Conservation (phyloP, 2,888 invertebrate genomes). For the Gortyna flavago region DNA sequence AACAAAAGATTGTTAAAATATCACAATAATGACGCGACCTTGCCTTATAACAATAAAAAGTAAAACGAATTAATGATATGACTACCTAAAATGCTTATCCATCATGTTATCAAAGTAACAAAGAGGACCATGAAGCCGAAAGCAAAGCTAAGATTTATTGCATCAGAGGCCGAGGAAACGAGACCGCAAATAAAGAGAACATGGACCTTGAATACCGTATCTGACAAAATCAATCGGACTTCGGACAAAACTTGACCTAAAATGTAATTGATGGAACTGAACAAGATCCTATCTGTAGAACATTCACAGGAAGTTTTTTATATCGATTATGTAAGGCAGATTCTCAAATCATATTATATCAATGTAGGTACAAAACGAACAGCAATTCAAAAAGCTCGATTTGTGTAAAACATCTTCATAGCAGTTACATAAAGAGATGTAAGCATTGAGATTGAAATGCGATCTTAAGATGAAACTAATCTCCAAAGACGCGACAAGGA, state of each 20-base stretch:
- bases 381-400: conserved; percentile 21
- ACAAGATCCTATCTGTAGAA: conserved; percentile 53
- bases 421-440: conserved; percentile 68
- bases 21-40: conserved; percentile 70
- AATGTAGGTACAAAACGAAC: conserved; percentile 2
- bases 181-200: conserved; percentile 90
- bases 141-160: conserved; percentile 87
- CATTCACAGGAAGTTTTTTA: conserved; percentile 33
- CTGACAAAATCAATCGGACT: conserved; percentile 90
- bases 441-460: conserved; percentile 67
- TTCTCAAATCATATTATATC: background rate
- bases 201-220: conserved; percentile 88
- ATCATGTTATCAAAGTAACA: conserved; percentile 86
- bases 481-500: conserved; percentile 76
- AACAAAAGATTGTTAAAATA: conserved; percentile 64
- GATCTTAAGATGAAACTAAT: conserved; percentile 74
- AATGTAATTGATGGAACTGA: conserved; percentile 83
- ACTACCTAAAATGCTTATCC: conserved; percentile 84
- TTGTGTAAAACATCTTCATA: conserved; percentile 43
- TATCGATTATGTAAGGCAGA: conserved; percentile 17
- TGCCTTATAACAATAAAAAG: conserved; percentile 76
- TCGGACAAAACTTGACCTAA: conserved; percentile 88
- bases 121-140: conserved; percentile 87
- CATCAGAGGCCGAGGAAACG: conserved; percentile 88
- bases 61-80: conserved; percentile 79